These are phyloP conservation scores for Myotis findleyi DNA, from an alignment of 2,797 vertebrate genomes.

Conservation along the genomic window DNA sequence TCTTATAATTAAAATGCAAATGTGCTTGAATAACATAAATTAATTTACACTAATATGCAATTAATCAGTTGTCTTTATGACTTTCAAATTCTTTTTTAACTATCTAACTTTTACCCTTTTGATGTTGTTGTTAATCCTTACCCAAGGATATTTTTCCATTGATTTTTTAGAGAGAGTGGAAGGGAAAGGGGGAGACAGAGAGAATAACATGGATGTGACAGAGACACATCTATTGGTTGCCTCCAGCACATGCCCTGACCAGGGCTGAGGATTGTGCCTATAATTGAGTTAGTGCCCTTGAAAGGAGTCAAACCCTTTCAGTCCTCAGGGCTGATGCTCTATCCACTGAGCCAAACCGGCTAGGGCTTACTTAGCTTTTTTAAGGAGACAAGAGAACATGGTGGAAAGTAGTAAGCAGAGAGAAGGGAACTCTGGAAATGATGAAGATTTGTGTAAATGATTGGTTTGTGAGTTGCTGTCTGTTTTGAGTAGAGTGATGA, in stretches of 20 bases:
- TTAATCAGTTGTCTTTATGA: neutral
- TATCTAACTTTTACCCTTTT: neutral
- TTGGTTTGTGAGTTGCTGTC: slow-evolving; percentile 14
- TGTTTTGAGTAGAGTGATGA: slow-evolving; percentile 24
- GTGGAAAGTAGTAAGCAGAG: neutral
- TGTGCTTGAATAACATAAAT: slow-evolving; percentile 50
- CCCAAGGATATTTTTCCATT: too few relatives aligned
- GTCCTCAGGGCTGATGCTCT: too few relatives aligned
- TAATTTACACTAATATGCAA: slow-evolving; percentile 36
- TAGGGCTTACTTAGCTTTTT: neutral
- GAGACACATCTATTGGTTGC: too few relatives aligned
- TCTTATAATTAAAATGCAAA: slow-evolving; percentile 34
- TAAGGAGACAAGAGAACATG: neutral
- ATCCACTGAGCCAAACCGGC: too few relatives aligned
- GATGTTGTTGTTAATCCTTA: too few relatives aligned
- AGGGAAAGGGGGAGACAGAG: too few relatives aligned
- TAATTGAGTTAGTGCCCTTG: too few relatives aligned
- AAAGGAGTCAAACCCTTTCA: too few relatives aligned
- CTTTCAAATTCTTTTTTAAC: neutral
- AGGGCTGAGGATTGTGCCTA: too few relatives aligned
- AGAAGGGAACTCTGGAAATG: neutral
- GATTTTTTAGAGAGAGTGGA: too few relatives aligned
- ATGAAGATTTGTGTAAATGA: neutral
- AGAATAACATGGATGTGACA: too few relatives aligned
- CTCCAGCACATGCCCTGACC: too few relatives aligned